Evolutionary conservation across 2,888 invertebrate species (phyloP).

Genomic region (Cremastinae sp.): DNA sequence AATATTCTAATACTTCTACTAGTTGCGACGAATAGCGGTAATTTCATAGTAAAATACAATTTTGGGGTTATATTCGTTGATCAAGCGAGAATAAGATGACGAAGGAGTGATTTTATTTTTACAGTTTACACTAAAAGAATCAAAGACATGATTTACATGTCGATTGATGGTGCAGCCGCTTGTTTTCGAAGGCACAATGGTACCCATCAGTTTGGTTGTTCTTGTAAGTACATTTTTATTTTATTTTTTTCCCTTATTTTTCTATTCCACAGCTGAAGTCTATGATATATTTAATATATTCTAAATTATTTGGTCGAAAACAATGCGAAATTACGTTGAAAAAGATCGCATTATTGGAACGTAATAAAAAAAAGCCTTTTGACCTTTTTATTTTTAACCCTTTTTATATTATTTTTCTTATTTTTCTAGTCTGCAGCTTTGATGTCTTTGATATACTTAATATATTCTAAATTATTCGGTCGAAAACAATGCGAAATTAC

Average conservation of each 20-base stretch:
- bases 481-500: too few species aligned
- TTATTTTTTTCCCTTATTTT: not conserved
- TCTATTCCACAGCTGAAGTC: too few species aligned
- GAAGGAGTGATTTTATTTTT: constrained; percentile 37
- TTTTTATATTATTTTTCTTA: constrained; percentile 12
- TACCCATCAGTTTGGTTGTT: constrained; percentile 97
- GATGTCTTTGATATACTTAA: too few species aligned
- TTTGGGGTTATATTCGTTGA: constrained; percentile 27
- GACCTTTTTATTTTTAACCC: not conserved
- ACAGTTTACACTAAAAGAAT: constrained; percentile 84
- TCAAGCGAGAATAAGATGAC: not conserved
- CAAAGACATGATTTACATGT: constrained; percentile 91
- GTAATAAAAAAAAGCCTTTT: too few species aligned
- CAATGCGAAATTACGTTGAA: too few species aligned
- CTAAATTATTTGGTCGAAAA: too few species aligned
- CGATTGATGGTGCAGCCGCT: constrained; percentile 86
- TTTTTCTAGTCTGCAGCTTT: too few species aligned
- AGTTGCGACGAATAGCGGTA: constrained; percentile 48
- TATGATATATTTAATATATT: too few species aligned
- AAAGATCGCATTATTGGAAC: too few species aligned
- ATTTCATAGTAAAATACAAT: constrained; percentile 16
- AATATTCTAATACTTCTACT: constrained; percentile 55
- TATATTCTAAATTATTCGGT: too few species aligned
- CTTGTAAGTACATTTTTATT: constrained; percentile 86
- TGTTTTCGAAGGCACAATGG: constrained; percentile 96